These are phyloP conservation scores for Talpa occidentalis DNA, from an alignment of 2,113 vertebrate species.

Conservation along the genomic window DNA sequence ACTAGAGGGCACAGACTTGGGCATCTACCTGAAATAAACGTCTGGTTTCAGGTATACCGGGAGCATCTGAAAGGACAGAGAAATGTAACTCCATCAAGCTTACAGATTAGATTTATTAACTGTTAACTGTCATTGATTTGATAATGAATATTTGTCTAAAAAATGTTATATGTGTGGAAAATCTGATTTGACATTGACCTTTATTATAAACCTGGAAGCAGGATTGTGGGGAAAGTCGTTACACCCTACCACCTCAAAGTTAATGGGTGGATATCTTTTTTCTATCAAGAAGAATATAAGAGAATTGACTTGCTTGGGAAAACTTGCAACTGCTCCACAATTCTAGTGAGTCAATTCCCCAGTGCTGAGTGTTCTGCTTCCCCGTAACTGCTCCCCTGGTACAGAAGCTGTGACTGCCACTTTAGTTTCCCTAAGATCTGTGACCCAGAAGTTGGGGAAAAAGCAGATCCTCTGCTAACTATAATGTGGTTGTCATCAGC, in stretches of 20 bases:
- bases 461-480: neutral
- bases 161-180: neutral
- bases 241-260: neutral
- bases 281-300: neutral
- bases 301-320: neutral
- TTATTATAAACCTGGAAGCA: neutral
- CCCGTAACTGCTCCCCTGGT: neutral
- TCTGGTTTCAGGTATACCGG: neutral
- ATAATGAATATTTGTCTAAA: constrained; percentile 15
- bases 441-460: neutral
- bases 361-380: neutral
- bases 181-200: neutral
- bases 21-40: neutral
- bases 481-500: neutral
- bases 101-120: neutral
- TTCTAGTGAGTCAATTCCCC: neutral
- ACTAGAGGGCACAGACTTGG: neutral
- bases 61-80: neutral
- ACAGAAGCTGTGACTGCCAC: neutral
- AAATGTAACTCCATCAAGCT: neutral
- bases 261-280: neutral
- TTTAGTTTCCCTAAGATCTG: neutral
- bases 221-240: neutral
- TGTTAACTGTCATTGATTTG: neutral
- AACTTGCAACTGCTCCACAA: neutral